These are phyloP conservation scores for Hydrocynus forskahlii DNA, from an alignment of 2,797 vertebrate species.

Conservation along the genomic window DNA sequence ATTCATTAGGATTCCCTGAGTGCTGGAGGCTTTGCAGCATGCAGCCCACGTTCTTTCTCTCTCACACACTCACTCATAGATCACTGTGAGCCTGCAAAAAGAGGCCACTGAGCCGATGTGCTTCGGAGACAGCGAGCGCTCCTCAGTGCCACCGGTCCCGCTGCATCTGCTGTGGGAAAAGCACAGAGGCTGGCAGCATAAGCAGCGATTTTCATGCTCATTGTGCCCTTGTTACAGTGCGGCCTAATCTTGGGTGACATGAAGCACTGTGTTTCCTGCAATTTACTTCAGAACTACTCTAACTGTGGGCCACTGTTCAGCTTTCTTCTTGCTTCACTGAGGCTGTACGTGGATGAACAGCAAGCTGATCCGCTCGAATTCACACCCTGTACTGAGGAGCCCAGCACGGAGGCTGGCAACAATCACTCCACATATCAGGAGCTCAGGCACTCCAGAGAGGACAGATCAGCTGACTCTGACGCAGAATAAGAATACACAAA, in stretches of 20 bases:
- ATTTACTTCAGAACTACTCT: constrained; percentile 21
- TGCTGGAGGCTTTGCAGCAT: constrained; percentile 23
- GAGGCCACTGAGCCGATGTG: constrained; percentile 11
- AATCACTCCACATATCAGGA: constrained; percentile 52
- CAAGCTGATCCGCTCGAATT: constrained; percentile 39
- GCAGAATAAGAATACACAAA: neutral
- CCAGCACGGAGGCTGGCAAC: constrained; percentile 25
- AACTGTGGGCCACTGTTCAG: constrained; percentile 4
- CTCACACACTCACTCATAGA: constrained; percentile 12
- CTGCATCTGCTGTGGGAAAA: neutral
- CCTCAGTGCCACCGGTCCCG: neutral
- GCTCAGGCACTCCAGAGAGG: neutral
- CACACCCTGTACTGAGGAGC: constrained; percentile 36
- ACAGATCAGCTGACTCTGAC: constrained; percentile 27
- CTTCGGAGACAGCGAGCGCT: neutral
- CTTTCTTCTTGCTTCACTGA: constrained; percentile 13
- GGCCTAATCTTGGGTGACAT: neutral
- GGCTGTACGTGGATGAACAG: constrained; percentile 6
- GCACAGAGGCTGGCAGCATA: neutral
- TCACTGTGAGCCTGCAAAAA: constrained; percentile 9
- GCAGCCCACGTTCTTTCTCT: neutral
- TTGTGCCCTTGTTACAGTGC: neutral
- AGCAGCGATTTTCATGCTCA: neutral
- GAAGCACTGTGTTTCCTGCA: neutral
- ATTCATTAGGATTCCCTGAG: constrained; percentile 65